These are phyloP conservation scores for Theristicus caerulescens DNA, from an alignment of 2,113 vertebrate species.

Conservation along the genomic window DNA sequence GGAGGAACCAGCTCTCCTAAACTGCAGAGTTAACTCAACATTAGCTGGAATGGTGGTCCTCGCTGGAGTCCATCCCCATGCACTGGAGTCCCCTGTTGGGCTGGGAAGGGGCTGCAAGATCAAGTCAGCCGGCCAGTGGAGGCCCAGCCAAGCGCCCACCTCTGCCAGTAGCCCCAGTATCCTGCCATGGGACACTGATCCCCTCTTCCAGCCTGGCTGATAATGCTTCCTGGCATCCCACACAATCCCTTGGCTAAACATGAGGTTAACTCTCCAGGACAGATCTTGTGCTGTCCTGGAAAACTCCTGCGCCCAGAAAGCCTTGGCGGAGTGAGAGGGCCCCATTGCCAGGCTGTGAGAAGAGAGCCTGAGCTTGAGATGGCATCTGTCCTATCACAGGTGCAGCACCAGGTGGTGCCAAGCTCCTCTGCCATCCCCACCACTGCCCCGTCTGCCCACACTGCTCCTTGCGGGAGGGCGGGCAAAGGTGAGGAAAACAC, in stretches of 20 bases:
- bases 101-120: not conserved
- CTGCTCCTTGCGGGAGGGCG: not conserved
- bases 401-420: constrained; percentile 43
- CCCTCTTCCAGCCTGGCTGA: not conserved
- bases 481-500: not conserved
- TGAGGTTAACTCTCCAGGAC: not conserved
- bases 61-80: not conserved
- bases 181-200: not conserved
- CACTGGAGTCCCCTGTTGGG: fast-evolving
- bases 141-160: not conserved
- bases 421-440: not conserved
- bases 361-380: not conserved
- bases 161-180: not conserved
- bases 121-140: not conserved
- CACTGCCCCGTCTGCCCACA: fast-evolving
- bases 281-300: not conserved
- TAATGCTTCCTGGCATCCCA: fast-evolving
- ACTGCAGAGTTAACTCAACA: not conserved
- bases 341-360: not conserved
- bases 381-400: constrained; percentile 1
- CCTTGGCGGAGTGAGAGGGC: not conserved
- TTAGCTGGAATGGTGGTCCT: not conserved
- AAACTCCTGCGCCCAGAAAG: not conserved
- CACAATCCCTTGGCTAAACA: not conserved
- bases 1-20: not conserved